These are phyloP conservation scores for Seladonia tumulorum DNA, from an alignment of 2,888 invertebrate species.

Conservation along the genomic window DNA sequence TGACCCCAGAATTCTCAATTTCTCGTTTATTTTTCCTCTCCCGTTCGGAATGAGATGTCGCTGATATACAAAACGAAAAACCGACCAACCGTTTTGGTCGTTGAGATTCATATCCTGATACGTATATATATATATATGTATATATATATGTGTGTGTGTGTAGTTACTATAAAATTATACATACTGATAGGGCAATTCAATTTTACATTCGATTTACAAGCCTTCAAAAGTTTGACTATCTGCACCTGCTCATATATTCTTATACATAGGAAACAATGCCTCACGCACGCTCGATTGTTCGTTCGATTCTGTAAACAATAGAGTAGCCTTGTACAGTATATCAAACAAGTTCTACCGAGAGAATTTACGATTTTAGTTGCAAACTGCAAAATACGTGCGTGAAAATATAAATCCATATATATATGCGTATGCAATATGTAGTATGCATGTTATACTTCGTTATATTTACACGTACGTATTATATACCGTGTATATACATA, in stretches of 20 bases:
- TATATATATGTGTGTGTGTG: slow-evolving; percentile 41
- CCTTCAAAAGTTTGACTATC: not conserved
- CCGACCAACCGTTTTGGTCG: not conserved
- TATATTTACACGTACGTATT: slow-evolving; percentile 35
- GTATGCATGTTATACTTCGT: slow-evolving; percentile 17
- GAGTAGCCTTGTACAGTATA: not conserved
- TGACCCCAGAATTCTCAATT: not conserved
- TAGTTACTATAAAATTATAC: slow-evolving; percentile 43
- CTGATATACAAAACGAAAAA: slow-evolving; percentile 45
- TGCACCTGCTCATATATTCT: slow-evolving; percentile 6
- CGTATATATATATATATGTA: slow-evolving; percentile 42
- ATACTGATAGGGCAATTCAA: slow-evolving; percentile 19
- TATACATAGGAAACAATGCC: not conserved
- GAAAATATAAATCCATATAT: slow-evolving; percentile 33
- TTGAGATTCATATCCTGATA: slow-evolving; percentile 35
- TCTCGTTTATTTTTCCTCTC: slow-evolving; percentile 20
- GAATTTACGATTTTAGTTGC: slow-evolving; percentile 17
- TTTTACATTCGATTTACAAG: slow-evolving; percentile 39
- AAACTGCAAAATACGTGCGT: slow-evolving; percentile 33
- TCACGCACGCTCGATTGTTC: slow-evolving; percentile 4
- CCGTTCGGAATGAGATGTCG: slow-evolving; percentile 23
- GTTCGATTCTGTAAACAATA: slow-evolving; percentile 16
- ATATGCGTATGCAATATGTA: not conserved
- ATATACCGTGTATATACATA: slow-evolving; percentile 50
- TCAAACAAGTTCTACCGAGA: not conserved